Evolutionary conservation across 2,113 vertebrate genomes (phyloP).

Genomic region (Psephotus haematonotus): DNA sequence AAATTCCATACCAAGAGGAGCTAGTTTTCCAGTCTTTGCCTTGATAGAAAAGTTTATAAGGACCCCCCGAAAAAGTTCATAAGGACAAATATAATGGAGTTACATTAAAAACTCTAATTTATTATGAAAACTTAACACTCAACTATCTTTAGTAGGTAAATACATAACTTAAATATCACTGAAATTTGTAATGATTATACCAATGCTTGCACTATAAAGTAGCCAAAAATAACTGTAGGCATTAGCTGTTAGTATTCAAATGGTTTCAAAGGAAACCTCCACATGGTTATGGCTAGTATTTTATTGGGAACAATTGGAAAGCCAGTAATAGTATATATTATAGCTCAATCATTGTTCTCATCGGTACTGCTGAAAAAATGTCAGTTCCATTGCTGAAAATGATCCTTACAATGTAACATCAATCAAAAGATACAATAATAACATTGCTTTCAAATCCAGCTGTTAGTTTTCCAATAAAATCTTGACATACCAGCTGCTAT

Average conservation of each 20-base stretch:
- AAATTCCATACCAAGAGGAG: neutral
- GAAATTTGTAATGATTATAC: neutral
- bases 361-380: neutral
- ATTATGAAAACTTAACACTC: neutral
- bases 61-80: neutral
- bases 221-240: neutral
- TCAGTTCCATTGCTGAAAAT: neutral
- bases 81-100: neutral
- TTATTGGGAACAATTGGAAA: neutral
- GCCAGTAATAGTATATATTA: neutral
- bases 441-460: constrained; percentile 1
- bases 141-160: neutral
- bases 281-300: neutral
- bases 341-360: neutral
- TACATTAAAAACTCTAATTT: neutral
- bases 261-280: neutral
- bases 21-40: neutral
- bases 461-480: constrained; percentile 17
- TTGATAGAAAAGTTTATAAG: neutral
- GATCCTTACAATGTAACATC: neutral
- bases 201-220: neutral
- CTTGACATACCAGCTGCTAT: neutral
- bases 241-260: neutral
- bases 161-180: neutral
- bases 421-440: neutral